Evolutionary conservation across 2,113 vertebrate genomes (phyloP).

Genomic region (Gasterosteus nipponicus): DNA sequence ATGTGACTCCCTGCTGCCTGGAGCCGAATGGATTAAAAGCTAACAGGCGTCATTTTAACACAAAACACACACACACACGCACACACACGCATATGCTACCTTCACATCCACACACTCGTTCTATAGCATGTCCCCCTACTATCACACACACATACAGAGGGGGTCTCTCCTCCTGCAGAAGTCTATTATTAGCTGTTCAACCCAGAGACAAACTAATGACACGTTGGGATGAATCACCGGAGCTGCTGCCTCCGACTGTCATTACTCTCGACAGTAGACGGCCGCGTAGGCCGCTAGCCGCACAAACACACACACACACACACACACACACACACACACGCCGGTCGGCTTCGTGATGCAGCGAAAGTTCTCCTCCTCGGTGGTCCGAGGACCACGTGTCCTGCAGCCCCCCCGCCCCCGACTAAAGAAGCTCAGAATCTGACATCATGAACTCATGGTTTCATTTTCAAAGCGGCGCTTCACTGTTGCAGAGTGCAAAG

Average conservation of each 20-base stretch:
- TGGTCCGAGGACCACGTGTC: slow-evolving; percentile 4
- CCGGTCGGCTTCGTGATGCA: slow-evolving; percentile 34
- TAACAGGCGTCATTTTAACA: slow-evolving; percentile 23
- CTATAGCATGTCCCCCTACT: slow-evolving; percentile 54
- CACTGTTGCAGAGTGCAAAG: too few species aligned
- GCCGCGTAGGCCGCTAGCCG: slow-evolving; percentile 48
- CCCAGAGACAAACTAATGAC: slow-evolving; percentile 86
- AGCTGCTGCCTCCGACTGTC: slow-evolving; percentile 66
- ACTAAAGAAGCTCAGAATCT: background rate
- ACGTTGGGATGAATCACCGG: slow-evolving; percentile 79
- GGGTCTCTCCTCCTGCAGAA: slow-evolving; percentile 75
- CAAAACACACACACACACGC: slow-evolving; percentile 1
- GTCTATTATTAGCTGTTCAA: slow-evolving; percentile 86
- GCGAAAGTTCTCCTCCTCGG: slow-evolving; percentile 20
- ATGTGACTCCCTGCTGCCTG: slow-evolving; percentile 53
- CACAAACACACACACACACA: slow-evolving; percentile 41
- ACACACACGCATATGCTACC: slow-evolving; percentile 3
- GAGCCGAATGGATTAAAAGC: slow-evolving; percentile 46
- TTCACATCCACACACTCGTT: slow-evolving; percentile 42
- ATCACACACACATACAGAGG: slow-evolving; percentile 64
- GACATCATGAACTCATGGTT: background rate
- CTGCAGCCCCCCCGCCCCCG: slow-evolving; percentile 12
- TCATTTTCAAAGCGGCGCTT: too few species aligned
- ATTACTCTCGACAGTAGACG: slow-evolving; percentile 64
- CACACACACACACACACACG: slow-evolving; percentile 5